Conservation (phyloP, 2,113 vertebrate genomes). For the Condylura cristata region DNA sequence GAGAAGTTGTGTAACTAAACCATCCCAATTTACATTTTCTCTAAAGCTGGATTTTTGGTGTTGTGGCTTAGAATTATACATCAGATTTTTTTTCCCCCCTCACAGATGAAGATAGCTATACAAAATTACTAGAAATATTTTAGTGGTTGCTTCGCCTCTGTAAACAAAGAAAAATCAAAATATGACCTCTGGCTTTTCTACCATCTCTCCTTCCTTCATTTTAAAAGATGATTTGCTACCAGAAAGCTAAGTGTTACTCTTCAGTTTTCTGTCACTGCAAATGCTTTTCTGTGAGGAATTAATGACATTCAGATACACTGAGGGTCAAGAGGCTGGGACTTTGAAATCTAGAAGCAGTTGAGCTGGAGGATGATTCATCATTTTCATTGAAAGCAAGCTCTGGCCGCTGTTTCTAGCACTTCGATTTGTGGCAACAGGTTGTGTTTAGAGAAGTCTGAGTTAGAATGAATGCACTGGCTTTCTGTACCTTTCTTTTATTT, state of each 20-base stretch:
- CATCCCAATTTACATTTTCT: neutral
- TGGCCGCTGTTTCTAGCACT: neutral
- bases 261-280: neutral
- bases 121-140: neutral
- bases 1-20: neutral
- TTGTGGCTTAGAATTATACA: neutral
- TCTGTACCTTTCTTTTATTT: neutral
- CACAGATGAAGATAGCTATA: neutral
- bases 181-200: neutral
- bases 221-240: neutral
- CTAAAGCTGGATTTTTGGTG: neutral
- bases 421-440: neutral
- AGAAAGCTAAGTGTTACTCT: neutral
- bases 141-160: neutral
- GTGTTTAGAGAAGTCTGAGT: neutral
- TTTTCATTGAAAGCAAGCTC: neutral
- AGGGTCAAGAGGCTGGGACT: neutral
- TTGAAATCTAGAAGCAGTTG: neutral
- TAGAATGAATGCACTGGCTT: neutral
- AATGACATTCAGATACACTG: neutral
- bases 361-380: neutral
- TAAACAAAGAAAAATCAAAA: neutral
- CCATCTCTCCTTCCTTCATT: neutral
- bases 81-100: neutral
- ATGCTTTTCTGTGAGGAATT: neutral